Base-by-base conservation (phyloP, 2,797 vertebrate species). In the Clamator glandarius region DNA sequence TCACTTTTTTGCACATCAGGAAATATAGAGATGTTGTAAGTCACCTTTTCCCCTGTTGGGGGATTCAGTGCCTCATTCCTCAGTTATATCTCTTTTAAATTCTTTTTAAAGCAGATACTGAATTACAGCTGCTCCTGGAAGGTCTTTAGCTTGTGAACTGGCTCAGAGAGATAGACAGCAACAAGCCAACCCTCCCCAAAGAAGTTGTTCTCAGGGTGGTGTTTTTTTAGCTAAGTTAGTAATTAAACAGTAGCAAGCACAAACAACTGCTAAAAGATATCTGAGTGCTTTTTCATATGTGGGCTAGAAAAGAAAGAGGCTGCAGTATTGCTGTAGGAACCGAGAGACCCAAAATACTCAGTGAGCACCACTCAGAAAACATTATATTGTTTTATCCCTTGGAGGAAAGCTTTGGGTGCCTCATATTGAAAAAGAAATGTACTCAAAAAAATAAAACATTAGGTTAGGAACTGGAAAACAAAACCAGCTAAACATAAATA, bases 401-500 rank as follows among this genome's bases (percentile, higher is more conserved):
- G 44, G 44, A 86, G 52, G 20, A 73, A 84, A 76, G 20, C 6
- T 23, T 13, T 31, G 2, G 0, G 16, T 63, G 51, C 26, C 57
- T 89, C 63, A 39, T 16, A 24, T 1, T 2, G 1, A 72, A 76
- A 74, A 69, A 84, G 25, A 89, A 92, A 68, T 70, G 87, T 2
- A 70, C 52, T 68, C 64, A 91, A 83, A 57, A 95, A 90, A 92
- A 25, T 5, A 51, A 93, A 79, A n/a, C 74, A 94, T 80, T 63
- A 90, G 87, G 61, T 68, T 72, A 78, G 46, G 39, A 79, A 54
- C 33, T 81, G 79, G 55, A 79, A 96, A 96, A 90, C 54, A 95
- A 93, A 91, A 63, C 54, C 18, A 81, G 50, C 42, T 73, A 85
- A 91, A 89, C 41, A 81, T 25, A 87, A 87, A 95, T 92, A 92